A percentile compares a stretch with the other conserved stretches of the same genome.
Conservation (phyloP, 2,113 vertebrate species). For the Terrapene triunguis region DNA sequence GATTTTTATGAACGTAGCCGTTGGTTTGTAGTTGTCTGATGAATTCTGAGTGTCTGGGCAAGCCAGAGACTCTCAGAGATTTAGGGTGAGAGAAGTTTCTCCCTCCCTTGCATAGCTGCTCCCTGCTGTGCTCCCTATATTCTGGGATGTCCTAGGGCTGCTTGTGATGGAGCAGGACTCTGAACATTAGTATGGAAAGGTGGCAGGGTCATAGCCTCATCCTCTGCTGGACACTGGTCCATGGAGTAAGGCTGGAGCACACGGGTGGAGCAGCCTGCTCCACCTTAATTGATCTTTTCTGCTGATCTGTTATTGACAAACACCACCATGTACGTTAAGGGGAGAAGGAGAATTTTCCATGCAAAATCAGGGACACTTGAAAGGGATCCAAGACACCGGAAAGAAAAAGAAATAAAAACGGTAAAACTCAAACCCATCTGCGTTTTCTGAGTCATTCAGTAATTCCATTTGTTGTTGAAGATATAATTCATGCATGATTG, state of each 20-base stretch:
- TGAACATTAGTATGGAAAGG: not conserved
- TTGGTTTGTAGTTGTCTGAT: not conserved
- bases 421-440: conserved; percentile 43
- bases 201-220: not conserved
- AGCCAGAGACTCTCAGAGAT: not conserved
- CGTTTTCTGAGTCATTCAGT: conserved; percentile 58
- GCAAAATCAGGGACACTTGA: conserved; percentile 60
- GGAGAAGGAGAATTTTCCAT: not conserved
- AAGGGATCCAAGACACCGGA: conserved; percentile 55
- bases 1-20: not conserved
- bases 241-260: not conserved
- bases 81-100: not conserved
- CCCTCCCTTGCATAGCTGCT: not conserved
- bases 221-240: not conserved
- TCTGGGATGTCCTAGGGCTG: not conserved
- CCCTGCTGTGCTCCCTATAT: not conserved
- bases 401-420: conserved; percentile 56
- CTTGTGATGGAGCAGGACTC: not conserved
- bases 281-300: not conserved
- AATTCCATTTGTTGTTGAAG: conserved; percentile 70
- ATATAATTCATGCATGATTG: conserved; percentile 59
- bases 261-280: not conserved
- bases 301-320: not conserved
- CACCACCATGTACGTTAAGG: not conserved
- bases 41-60: not conserved